These are phyloP conservation scores for Oryzias celebensis DNA, from an alignment of 2,113 vertebrate genomes.

Conservation along the genomic window DNA sequence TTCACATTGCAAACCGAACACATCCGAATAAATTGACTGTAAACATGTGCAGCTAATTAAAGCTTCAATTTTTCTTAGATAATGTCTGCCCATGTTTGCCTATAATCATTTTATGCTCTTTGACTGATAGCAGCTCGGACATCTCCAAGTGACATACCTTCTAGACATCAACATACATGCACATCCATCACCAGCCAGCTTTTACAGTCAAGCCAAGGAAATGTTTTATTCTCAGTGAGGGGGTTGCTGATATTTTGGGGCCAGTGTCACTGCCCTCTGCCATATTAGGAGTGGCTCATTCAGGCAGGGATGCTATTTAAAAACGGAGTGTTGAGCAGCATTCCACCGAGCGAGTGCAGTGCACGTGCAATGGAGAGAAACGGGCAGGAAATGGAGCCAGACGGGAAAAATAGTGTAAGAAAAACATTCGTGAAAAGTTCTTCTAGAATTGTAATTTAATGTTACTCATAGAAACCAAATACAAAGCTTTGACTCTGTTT, in stretches of 20 bases:
- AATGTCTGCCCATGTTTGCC: background rate
- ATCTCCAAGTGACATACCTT: background rate
- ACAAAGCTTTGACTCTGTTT: too few relatives aligned
- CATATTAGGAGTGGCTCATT: slow-evolving; percentile 75
- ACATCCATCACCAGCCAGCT: slow-evolving; percentile 10
- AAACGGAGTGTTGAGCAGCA: slow-evolving; percentile 71
- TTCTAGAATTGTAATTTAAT: too few relatives aligned
- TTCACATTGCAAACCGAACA: too few relatives aligned
- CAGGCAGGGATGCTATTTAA: slow-evolving; percentile 75
- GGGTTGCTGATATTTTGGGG: slow-evolving; percentile 73
- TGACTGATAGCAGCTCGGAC: slow-evolving; percentile 10
- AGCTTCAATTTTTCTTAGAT: background rate
- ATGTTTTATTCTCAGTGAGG: slow-evolving; percentile 62
- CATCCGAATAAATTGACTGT: background rate
- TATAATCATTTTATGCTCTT: slow-evolving; percentile 4
- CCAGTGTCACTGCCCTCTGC: slow-evolving; percentile 57
- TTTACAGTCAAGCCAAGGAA: slow-evolving; percentile 30
- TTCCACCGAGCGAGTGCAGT: slow-evolving; percentile 64
- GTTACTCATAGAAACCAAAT: too few relatives aligned
- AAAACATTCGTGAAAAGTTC: background rate
- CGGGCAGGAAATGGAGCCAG: slow-evolving; percentile 21
- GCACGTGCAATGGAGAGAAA: slow-evolving; percentile 33
- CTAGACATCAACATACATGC: background rate
- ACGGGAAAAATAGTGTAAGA: background rate
- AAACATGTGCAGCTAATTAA: slow-evolving; percentile 10